Conservation (phyloP, 2,797 vertebrate species). For the Anabas testudineus region DNA sequence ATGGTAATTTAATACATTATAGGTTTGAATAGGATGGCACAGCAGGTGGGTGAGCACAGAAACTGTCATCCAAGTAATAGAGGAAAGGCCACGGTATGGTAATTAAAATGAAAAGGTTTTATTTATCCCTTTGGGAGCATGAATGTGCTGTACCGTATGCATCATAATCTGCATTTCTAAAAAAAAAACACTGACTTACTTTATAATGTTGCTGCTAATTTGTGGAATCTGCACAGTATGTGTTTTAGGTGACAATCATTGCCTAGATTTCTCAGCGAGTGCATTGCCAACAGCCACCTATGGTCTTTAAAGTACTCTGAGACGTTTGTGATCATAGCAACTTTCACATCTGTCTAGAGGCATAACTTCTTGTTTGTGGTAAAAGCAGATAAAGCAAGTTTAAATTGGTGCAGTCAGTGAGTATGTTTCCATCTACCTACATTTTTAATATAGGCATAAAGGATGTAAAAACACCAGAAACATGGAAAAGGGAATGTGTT, state of each 20-base stretch:
- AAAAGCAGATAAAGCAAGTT: no score
- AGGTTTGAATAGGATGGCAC: not conserved
- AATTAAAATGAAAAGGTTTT: not conserved
- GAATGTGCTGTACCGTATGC: not conserved
- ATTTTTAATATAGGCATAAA: not conserved
- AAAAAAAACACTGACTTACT: no score
- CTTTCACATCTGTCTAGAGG: no score
- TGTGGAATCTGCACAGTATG: not conserved
- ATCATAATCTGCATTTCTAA: not conserved
- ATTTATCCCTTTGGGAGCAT: not conserved
- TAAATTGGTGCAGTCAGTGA: no score
- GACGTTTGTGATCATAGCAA: no score
- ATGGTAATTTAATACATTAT: conserved; percentile 13
- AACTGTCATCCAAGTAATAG: not conserved
- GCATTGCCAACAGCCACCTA: no score
- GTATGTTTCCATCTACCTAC: not conserved
- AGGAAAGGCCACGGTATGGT: not conserved
- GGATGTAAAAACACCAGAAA: no score
- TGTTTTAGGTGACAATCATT: no score
- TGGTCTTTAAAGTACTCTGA: no score
- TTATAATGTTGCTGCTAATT: not conserved
- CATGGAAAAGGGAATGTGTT: no score
- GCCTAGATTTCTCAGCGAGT: no score
- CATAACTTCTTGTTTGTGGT: no score
- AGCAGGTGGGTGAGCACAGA: not conserved